Percentiles rank a stretch among this genome's conserved stretches.
These are phyloP conservation scores for Aurelia aurita complex sp. Pacific DNA, from an alignment of 30 jellyfish, hydroid and myxozoan genomes.

Conservation along the genomic window DNA sequence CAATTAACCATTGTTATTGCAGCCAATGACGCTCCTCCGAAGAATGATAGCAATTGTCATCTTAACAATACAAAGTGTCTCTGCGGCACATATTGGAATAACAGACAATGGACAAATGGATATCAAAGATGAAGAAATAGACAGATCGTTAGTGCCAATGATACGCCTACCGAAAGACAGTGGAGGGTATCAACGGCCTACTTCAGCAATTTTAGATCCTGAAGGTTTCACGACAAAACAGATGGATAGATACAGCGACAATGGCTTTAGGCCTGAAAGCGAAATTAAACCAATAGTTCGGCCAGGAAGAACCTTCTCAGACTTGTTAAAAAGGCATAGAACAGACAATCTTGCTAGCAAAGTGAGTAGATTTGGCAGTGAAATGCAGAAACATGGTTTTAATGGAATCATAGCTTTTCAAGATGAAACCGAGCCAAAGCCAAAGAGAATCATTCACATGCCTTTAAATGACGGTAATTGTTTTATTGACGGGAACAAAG, in stretches of 20 bases:
- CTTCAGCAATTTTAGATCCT: constrained; percentile 1
- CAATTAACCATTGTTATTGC: neutral
- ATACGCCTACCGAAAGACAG: constrained; percentile 37
- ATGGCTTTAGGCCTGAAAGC: constrained; percentile 40
- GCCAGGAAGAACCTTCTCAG: constrained; percentile 13
- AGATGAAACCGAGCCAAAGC: constrained; percentile 1
- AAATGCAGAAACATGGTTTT: neutral
- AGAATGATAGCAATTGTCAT: neutral
- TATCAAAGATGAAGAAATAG: constrained; percentile 36
- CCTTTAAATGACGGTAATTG: constrained; percentile 26
- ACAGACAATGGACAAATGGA: constrained; percentile 2
- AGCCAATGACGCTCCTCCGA: constrained; percentile 52
- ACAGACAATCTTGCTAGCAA: neutral
- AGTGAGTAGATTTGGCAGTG: neutral
- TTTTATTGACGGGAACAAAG: constrained; percentile 22
- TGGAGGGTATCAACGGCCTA: constrained; percentile 9
- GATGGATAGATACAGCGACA: constrained; percentile 3
- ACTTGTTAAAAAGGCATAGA: neutral
- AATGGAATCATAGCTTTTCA: neutral
- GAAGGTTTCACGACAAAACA: neutral
- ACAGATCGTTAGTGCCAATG: constrained; percentile 60
- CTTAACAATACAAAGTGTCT: neutral
- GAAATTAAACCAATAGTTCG: constrained; percentile 17
- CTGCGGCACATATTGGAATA: constrained; percentile 50
- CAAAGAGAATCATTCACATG: neutral